These are phyloP conservation scores for Stenurella melanura DNA, from an alignment of 2,888 invertebrate genomes.

Conservation along the genomic window DNA sequence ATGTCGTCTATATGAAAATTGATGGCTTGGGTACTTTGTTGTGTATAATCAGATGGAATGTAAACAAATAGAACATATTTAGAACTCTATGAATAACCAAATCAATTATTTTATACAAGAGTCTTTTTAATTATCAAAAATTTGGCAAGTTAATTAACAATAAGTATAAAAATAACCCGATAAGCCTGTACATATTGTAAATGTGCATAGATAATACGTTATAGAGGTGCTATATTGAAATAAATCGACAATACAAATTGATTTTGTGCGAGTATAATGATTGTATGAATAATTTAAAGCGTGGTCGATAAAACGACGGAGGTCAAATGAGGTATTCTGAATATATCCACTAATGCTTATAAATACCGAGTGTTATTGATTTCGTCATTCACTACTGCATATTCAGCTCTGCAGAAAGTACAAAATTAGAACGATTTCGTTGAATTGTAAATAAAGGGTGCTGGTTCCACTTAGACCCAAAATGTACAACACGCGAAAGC, in stretches of 20 bases:
- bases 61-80: no score
- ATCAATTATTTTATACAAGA: no score
- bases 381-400: slow-evolving; percentile 30
- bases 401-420: slow-evolving; percentile 28
- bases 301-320: slow-evolving; percentile 52
- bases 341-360: slow-evolving; percentile 41
- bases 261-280: slow-evolving; percentile 50
- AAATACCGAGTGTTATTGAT: slow-evolving; percentile 43
- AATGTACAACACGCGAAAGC: slow-evolving; percentile 13
- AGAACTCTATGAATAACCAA: no score
- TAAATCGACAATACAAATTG: slow-evolving; percentile 38
- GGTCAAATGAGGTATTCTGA: slow-evolving; percentile 48
- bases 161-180: neutral
- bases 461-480: neutral
- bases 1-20: no score
- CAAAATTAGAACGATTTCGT: slow-evolving; percentile 38
- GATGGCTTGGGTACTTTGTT: no score
- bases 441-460: slow-evolving; percentile 30
- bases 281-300: slow-evolving; percentile 52
- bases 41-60: no score
- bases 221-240: slow-evolving; percentile 24
- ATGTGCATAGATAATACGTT: neutral
- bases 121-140: no score
- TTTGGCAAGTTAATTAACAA: no score
- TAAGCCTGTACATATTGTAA: neutral